A percentile compares a stretch with the other conserved stretches of the same genome.
Conservation (phyloP, 2,888 invertebrate genomes). For the Steinernema carpocapsae region DNA sequence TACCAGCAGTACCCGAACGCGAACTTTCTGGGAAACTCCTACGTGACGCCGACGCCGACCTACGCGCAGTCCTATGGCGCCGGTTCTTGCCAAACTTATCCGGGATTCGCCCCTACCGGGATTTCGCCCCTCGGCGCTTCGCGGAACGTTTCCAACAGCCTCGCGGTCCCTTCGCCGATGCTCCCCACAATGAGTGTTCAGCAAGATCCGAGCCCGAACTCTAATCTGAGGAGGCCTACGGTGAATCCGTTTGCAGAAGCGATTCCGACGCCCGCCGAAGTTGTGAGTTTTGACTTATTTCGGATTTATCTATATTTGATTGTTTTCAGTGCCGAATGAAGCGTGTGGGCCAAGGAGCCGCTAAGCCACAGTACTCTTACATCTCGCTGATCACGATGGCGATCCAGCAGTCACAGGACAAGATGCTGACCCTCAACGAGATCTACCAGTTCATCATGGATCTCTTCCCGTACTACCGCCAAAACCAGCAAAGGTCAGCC, state of each 20-base stretch:
- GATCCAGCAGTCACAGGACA: constrained; percentile 91
- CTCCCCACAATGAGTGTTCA: neutral
- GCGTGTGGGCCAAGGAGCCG: constrained; percentile 78
- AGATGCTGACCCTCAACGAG: constrained; percentile 91
- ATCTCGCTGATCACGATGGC: constrained; percentile 99
- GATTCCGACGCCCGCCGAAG: constrained; percentile 37
- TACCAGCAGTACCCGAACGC: constrained; percentile 30
- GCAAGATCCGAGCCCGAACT: constrained; percentile 10
- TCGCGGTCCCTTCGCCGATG: neutral
- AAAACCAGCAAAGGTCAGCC: constrained; percentile 85
- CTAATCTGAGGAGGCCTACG: neutral
- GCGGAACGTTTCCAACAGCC: neutral
- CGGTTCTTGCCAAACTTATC: neutral
- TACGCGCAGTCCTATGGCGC: constrained; percentile 9
- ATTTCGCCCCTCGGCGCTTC: neutral
- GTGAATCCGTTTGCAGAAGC: constrained; percentile 29
- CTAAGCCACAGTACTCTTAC: constrained; percentile 98
- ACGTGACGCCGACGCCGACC: constrained; percentile 20
- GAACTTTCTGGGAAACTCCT: constrained; percentile 22
- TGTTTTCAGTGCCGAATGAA: constrained; percentile 54
- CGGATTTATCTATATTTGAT: neutral
- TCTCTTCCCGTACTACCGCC: constrained; percentile 94
- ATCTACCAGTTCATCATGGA: constrained; percentile 99
- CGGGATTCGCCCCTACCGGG: constrained; percentile 10
- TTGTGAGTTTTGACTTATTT: neutral